Percentiles rank a stretch among this genome's conserved stretches.
phyloP scores from a whole-genome alignment of 2,797 vertebrate species.

The Erithacus rubecula region DNA sequence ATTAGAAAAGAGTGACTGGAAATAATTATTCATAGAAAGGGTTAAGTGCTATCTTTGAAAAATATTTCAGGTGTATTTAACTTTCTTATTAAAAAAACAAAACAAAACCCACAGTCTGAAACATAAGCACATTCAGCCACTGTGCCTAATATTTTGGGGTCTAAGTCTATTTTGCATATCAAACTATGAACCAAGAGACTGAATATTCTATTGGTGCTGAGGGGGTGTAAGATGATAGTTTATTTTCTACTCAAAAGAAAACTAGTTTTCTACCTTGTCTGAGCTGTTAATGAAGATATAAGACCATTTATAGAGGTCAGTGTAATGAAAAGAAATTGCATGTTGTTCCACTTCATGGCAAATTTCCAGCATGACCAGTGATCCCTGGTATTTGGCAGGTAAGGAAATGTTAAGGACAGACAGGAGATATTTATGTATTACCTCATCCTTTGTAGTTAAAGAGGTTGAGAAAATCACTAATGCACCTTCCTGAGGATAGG shows the following conservation, averaged over 20 bases:
- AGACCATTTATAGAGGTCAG: background rate
- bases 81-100: too few species aligned
- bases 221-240: background rate
- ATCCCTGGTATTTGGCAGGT: background rate
- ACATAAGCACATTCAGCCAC: background rate
- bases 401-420: background rate
- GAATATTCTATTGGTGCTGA: background rate
- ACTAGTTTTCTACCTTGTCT: background rate
- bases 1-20: background rate
- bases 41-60: background rate
- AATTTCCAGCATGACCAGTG: background rate
- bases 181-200: background rate
- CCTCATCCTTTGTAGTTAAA: background rate
- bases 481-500: background rate
- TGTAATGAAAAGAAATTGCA: background rate
- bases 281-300: background rate
- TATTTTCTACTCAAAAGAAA: background rate
- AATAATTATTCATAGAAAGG: background rate
- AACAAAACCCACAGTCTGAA: too few species aligned
- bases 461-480: background rate
- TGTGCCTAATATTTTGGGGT: background rate
- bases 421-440: background rate
- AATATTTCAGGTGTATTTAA: background rate
- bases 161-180: background rate
- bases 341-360: background rate